Evolutionary conservation across 2,888 invertebrate genomes (phyloP), one percentile per base, ranked within the genome.

Genomic region (Pardosa pseudoannulata): DNA sequence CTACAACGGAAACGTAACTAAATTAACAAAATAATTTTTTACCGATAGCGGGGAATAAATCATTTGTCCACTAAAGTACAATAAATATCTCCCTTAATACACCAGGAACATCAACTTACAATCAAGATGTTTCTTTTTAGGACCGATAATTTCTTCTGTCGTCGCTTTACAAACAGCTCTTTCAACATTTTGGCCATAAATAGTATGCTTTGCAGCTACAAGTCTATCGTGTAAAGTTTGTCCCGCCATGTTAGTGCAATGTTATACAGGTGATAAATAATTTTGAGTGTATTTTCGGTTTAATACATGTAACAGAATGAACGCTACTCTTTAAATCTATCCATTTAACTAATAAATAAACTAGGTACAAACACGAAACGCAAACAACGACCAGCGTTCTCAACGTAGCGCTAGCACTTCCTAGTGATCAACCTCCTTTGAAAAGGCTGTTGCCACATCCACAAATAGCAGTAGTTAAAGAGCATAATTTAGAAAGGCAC

Each of bases 101-200:
- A 36, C 9, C 36, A 5, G 36, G 9, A 7, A 7, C 9, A 36
- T 36, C 1, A 19, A 82, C 73, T 87, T 36, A 99, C 99, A 99
- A 93, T 99, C 99, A 93, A 99, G 95, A 94, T 99, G 99, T 94
- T 99, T 99, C 95, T 98, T 98, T 94, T 99, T 99, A 88, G 99
- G 99, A 90, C 98, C 98, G 93, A 98, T 98, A 94, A 98, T 95
- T 94, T 99, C 99, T 94, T 99, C 99, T 90, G 99, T 99, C 90
- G 99, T 99, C 89, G 99, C 98, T 94, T 99, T 99, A 94, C 99
- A 99, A 90, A 99, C 99, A 90, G 98, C 97, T 94, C 99, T 99
- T 89, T 98, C 99, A 92, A 99, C 94, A 91, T 98, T 98, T 94
- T 99, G 98, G 91, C 99, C 99, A 93, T 99, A 98, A 92, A 99